Evolutionary conservation across 2,797 vertebrate species (phyloP).

Genomic region (Sebastes matsubarae): DNA sequence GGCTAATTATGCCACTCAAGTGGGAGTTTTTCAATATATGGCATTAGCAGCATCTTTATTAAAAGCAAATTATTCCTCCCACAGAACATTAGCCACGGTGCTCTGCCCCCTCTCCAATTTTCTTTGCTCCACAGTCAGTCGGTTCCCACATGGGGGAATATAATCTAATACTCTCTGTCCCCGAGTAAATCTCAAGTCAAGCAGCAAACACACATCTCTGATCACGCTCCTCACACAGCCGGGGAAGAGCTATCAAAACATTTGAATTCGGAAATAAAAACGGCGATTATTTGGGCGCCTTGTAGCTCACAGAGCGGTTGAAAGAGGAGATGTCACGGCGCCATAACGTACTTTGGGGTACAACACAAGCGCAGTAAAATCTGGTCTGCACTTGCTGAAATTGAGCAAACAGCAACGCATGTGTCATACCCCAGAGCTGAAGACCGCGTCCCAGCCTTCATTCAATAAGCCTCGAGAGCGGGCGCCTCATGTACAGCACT

Average conservation of each 20-base stretch:
- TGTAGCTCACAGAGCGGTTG: too few relatives aligned
- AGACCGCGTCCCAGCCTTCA: too few relatives aligned
- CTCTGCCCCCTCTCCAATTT: conserved; percentile 17
- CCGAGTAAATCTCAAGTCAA: conserved; percentile 5
- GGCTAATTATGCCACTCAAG: conserved; percentile 42
- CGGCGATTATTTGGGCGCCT: not conserved
- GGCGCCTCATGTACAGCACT: too few relatives aligned
- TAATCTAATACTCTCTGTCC: conserved; percentile 34
- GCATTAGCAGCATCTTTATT: conserved; percentile 41
- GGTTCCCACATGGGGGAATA: not conserved
- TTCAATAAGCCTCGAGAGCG: too few relatives aligned
- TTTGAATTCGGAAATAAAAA: conserved; percentile 7
- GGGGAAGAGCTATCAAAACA: conserved; percentile 1
- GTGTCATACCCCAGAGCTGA: too few relatives aligned
- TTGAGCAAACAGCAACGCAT: too few relatives aligned
- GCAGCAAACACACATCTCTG: not conserved
- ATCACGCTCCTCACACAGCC: conserved; percentile 9
- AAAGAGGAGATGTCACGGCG: too few relatives aligned
- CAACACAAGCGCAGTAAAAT: too few relatives aligned
- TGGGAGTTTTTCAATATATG: conserved; percentile 26
- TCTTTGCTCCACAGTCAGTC: conserved; percentile 2
- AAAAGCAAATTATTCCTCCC: conserved; percentile 50
- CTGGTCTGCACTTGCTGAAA: too few relatives aligned
- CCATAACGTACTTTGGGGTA: too few relatives aligned
- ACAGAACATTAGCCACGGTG: conserved; percentile 37